A percentile compares a stretch with the other conserved stretches of the same genome.
Evolutionary conservation across 1,140 invertebrate species (phyloP).

Genomic region (Drosophila nebulosa): DNA sequence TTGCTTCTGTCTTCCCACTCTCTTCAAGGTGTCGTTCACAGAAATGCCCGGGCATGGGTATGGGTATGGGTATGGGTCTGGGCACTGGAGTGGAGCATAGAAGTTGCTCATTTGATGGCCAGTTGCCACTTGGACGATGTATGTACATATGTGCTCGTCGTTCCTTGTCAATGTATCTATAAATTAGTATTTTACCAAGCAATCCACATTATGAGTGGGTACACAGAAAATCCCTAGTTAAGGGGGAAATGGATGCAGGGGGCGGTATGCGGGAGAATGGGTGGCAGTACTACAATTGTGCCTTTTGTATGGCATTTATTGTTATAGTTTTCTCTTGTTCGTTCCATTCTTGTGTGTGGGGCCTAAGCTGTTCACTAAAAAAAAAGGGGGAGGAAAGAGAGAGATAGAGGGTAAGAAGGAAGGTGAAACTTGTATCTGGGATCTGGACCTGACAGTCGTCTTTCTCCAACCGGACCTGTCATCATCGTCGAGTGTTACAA

Average conservation of each 20-base stretch:
- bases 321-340: conserved; percentile 60
- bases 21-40: conserved; percentile 64
- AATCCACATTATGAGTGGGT: conserved; percentile 57
- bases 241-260: conserved; percentile 6
- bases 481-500: conserved; percentile 41
- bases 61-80: neutral
- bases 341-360: conserved; percentile 8
- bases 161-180: conserved; percentile 71
- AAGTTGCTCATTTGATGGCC: conserved; percentile 67
- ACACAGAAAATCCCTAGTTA: neutral
- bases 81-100: conserved; percentile 1
- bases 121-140: conserved; percentile 47
- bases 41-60: conserved; percentile 14
- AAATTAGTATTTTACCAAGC: conserved; percentile 74
- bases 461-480: conserved; percentile 41
- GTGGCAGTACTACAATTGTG: conserved; percentile 50
- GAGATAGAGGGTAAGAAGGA: neutral
- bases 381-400: too few relatives aligned
- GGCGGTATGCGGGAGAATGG: neutral
- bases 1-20: conserved; percentile 24
- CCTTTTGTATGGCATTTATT: conserved; percentile 63
- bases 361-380: too few relatives aligned
- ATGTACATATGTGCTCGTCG: neutral
- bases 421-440: neutral
- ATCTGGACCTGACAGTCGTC: conserved; percentile 49